Evolutionary conservation across 2,113 vertebrate species (phyloP).

Genomic region (Caloenas nicobarica): DNA sequence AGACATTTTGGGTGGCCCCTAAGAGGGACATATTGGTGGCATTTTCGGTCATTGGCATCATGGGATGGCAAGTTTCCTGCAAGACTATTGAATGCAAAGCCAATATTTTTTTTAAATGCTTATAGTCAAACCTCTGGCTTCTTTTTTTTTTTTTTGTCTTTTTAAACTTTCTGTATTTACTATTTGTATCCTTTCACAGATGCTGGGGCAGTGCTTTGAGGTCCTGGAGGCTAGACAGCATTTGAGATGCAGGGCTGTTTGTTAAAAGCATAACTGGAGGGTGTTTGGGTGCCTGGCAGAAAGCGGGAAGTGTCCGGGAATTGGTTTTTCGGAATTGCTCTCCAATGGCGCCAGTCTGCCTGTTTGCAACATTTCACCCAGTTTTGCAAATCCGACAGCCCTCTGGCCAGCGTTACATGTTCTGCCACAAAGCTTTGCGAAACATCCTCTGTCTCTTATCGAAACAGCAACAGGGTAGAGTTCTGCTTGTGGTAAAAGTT

Average conservation of each 20-base stretch:
- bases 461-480: conserved; percentile 48
- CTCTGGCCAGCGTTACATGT: conserved; percentile 65
- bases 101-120: neutral
- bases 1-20: conserved; percentile 67
- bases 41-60: conserved; percentile 23
- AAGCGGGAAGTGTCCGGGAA: neutral
- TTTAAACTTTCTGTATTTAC: neutral
- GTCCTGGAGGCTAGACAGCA: neutral
- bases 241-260: neutral
- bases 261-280: conserved; percentile 12
- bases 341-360: conserved; percentile 58
- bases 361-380: conserved; percentile 72
- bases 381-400: conserved; percentile 70
- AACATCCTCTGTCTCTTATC: conserved; percentile 64
- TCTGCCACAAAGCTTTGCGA: conserved; percentile 64
- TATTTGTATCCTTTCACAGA: neutral
- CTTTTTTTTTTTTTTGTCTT: neutral
- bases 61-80: conserved; percentile 8
- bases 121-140: neutral
- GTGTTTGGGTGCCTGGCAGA: neutral
- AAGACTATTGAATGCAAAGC: neutral
- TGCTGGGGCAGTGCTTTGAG: neutral
- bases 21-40: conserved; percentile 13
- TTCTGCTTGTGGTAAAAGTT: conserved; percentile 70
- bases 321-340: conserved; percentile 25